Evolutionary conservation across 2,113 vertebrate species (phyloP), one percentile per base, ranked within the genome.

Genomic region (Patagioenas fasciata): DNA sequence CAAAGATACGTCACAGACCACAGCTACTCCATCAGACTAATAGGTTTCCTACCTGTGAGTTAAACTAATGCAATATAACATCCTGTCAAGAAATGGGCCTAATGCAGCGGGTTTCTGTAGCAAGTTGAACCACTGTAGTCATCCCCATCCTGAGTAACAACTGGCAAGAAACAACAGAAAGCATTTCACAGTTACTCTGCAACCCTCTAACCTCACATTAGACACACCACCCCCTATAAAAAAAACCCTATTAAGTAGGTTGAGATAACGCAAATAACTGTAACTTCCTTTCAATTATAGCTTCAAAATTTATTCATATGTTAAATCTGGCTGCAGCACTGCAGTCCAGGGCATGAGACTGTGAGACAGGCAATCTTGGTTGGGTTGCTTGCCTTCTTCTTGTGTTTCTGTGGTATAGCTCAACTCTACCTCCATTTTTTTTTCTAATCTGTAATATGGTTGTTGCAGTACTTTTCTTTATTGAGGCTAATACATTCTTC

Each of bases 351-450:
- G 32, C 8, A 62, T 58, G 24, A 78, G 44, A 50, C 36, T 24
- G 11, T 56, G 53, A 74, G 40, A n/a, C 47, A 74, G n/a, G n/a
- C 9, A 2, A 66, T 26, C 54, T 42, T 31, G 2, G 0, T 0
- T 66, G 71, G 25, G 42, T 70, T 61, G 17, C 20, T 79, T 4
- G 3, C 3, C 18, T n/a, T 16, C 11, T 57, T 21, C 54, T 58
- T 51, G 16, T 58, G 6, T 36, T 72, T 40, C n/a, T 67, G 13
- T 47, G 50, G 21, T 77, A 25, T 6, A 58, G 18, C 16, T 85
- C 65, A 85, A 62, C 28, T 56, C 24, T 44, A 31, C 23, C 17
- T 40, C 50, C 4, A 0, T 4, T 16, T 18, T 14, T 47, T 47
- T 50, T 42, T 71, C 28, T 48, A 10, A 44, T 15, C 31, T 60